Evolutionary conservation across 2,113 vertebrate species (phyloP).

Genomic region (Scytalopus superciliaris): DNA sequence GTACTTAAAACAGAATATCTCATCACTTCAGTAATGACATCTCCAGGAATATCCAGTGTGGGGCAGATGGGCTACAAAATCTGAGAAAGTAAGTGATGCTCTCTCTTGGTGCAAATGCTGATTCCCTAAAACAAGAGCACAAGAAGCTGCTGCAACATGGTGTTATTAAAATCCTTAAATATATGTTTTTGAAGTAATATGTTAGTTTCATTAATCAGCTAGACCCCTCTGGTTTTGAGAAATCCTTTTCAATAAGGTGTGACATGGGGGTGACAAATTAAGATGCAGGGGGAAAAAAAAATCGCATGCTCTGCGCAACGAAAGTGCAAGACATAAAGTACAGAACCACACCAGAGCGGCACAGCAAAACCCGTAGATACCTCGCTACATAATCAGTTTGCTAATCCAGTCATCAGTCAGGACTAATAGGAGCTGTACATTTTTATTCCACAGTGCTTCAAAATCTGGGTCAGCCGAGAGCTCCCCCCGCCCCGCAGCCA

Average conservation of each 20-base stretch:
- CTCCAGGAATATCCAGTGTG: background rate
- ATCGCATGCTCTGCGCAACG: accelerated
- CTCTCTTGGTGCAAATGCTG: background rate
- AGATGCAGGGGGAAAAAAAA: background rate
- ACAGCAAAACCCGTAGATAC: background rate
- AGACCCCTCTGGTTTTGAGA: background rate
- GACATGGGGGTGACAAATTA: accelerated
- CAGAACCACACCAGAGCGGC: background rate
- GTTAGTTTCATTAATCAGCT: background rate
- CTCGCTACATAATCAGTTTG: background rate
- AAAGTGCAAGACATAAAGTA: background rate
- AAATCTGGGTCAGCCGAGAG: background rate
- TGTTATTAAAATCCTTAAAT: background rate
- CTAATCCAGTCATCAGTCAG: background rate
- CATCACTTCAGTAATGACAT: conserved; percentile 28
- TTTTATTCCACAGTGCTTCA: background rate
- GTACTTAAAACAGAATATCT: conserved; percentile 3
- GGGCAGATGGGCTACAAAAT: background rate
- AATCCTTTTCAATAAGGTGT: background rate
- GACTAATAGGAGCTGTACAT: background rate
- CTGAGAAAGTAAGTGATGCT: background rate
- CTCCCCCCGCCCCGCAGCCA: background rate
- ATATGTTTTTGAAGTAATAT: background rate
- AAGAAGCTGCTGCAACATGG: background rate
- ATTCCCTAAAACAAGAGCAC: background rate